Conservation (phyloP, 1,140 invertebrate species). For the Drosophila cardini region DNA sequence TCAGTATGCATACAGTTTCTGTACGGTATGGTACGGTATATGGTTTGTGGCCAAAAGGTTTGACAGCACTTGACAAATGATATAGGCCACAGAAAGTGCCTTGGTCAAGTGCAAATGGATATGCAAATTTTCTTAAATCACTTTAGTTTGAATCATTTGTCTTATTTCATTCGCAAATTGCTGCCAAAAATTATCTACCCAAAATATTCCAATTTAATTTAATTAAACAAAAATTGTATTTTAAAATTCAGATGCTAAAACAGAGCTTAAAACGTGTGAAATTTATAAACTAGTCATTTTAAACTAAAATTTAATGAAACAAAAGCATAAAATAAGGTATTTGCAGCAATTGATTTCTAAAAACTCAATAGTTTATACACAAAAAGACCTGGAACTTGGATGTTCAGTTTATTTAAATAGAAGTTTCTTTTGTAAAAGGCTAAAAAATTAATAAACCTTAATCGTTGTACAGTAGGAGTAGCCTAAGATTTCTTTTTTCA, state of each 20-base stretch:
- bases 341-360: no score
- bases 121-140: slow-evolving; percentile 31
- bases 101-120: slow-evolving; percentile 28
- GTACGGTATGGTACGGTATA: background rate
- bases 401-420: no score
- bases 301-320: no score
- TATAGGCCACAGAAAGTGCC: slow-evolving; percentile 19
- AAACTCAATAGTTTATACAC: no score
- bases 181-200: background rate
- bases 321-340: no score
- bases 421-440: no score
- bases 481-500: no score
- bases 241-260: background rate
- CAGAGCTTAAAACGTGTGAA: no score
- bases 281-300: no score
- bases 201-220: slow-evolving; percentile 6
- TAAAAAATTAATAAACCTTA: no score
- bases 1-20: background rate
- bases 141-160: slow-evolving; percentile 10
- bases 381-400: no score
- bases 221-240: slow-evolving; percentile 17
- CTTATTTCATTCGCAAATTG: slow-evolving; percentile 11
- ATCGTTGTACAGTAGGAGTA: no score
- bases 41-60: slow-evolving; percentile 39
- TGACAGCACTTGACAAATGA: slow-evolving; percentile 52